Percentiles rank a stretch among this genome's conserved stretches.
These are phyloP conservation scores for Bergia sp. DNA, from an alignment of 92 coral and sea anemone genomes.

Conservation along the genomic window DNA sequence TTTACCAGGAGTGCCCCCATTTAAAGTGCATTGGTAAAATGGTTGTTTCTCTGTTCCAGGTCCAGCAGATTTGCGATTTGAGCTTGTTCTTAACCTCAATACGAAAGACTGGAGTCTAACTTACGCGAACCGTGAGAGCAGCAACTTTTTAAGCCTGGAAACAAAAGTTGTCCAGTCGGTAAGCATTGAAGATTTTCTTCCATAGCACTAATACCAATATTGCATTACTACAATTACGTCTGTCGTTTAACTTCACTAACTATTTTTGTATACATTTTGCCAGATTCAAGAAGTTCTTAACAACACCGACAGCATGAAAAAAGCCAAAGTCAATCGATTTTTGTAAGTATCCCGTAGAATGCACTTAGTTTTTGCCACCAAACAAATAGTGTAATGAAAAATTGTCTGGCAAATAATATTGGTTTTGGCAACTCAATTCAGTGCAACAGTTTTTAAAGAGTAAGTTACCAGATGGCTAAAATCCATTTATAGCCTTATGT, in stretches of 20 bases:
- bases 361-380: not conserved
- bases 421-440: too few relatives aligned
- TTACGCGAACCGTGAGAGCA: not conserved
- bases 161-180: not conserved
- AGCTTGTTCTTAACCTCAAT: not conserved
- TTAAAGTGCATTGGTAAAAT: too few relatives aligned
- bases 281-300: conserved; percentile 1
- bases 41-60: not conserved
- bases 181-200: not conserved
- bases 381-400: not conserved
- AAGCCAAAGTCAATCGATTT: not conserved
- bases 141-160: not conserved
- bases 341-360: not conserved
- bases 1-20: too few relatives aligned
- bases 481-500: too few relatives aligned
- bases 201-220: too few relatives aligned
- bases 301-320: not conserved
- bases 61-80: not conserved
- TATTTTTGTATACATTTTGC: not conserved
- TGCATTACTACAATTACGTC: too few relatives aligned
- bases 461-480: too few relatives aligned
- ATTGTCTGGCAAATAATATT: too few relatives aligned
- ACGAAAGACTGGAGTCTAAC: not conserved
- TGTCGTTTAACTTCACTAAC: too few relatives aligned
- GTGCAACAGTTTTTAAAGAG: too few relatives aligned